These are phyloP conservation scores for Callinectes sapidus DNA, from an alignment of 2,888 invertebrate genomes.

Conservation along the genomic window DNA sequence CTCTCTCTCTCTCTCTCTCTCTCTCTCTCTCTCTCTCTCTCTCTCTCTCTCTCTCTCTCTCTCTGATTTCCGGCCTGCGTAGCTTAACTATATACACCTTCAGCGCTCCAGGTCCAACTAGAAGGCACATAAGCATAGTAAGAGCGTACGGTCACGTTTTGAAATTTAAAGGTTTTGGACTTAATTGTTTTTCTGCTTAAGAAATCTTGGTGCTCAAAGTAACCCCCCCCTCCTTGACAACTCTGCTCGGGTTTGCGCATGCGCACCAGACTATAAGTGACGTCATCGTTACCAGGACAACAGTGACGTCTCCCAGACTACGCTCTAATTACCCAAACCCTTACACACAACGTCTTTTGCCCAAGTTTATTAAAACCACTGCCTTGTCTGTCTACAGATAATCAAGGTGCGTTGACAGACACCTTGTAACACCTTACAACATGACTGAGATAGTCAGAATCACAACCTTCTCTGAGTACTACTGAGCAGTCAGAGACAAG, in stretches of 20 bases:
- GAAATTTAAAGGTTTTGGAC: background rate
- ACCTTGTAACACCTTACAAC: too few relatives aligned
- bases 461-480: background rate
- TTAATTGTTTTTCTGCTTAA: background rate
- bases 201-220: background rate
- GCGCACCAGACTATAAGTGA: background rate
- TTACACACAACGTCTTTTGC: too few relatives aligned
- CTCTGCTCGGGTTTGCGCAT: background rate
- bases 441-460: background rate
- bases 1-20: too few relatives aligned
- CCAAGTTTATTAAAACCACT: background rate
- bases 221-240: background rate
- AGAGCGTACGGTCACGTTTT: background rate
- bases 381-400: background rate
- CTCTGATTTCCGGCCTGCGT: too few relatives aligned
- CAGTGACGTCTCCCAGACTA: background rate
- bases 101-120: background rate
- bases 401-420: background rate
- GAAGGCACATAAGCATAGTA: too few relatives aligned
- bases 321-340: background rate
- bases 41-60: too few relatives aligned
- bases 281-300: constrained; percentile 10
- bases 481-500: background rate
- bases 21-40: too few relatives aligned
- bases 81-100: background rate